Base-by-base conservation (phyloP, 2,888 invertebrate species). In the Andrena praecox region DNA sequence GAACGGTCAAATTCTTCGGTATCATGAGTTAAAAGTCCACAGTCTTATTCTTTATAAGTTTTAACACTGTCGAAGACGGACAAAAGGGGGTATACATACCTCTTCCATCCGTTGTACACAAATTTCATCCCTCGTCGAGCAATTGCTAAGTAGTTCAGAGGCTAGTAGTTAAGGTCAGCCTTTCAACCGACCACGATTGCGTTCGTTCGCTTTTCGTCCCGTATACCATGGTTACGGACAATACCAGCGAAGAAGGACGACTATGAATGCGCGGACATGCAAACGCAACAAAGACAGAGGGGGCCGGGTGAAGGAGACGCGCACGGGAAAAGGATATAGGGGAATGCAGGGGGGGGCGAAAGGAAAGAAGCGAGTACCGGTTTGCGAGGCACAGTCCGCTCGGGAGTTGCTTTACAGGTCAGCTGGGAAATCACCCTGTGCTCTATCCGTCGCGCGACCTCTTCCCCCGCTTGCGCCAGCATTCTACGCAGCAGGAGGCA, bases 351-450 rank as follows among this genome's bases (percentile, higher is more conserved):
- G 64, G n/a, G 54, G 74, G 64, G 54, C 64, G 80, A 74, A 76
- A 78, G 66, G 69, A 79, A 75, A 75, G 81, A 85, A 77, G 80
- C 84, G 87, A 77, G 75, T 76, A 80, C 85, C 77, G 83, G 87
- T 87, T 78, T 82, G 90, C 87, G 89, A 91, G 88, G 81, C 87
- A 90, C 86, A 87, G 90, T 89, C 86, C 87, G 86, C 90, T 86
- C 86, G 85, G 73, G 88, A 87, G 90, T 90, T 92, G 91, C 93
- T 95, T 95, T 95, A 95, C 94, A 94, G 94, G 95, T 94, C 95
- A 94, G 94, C 90, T 93, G 95, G 95, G 95, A 95, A 95, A 95
- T 95, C 95, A 95, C 94, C 84, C 87, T 70, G 82, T 86, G 90
- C 84, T 95, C 95, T 95, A 94, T 94, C 76, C 83, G 62, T 83